Percentiles rank a stretch among this genome's conserved stretches.
phyloP scores from a whole-genome alignment of 2,888 invertebrate genomes.

The Oeneis ivallda region DNA sequence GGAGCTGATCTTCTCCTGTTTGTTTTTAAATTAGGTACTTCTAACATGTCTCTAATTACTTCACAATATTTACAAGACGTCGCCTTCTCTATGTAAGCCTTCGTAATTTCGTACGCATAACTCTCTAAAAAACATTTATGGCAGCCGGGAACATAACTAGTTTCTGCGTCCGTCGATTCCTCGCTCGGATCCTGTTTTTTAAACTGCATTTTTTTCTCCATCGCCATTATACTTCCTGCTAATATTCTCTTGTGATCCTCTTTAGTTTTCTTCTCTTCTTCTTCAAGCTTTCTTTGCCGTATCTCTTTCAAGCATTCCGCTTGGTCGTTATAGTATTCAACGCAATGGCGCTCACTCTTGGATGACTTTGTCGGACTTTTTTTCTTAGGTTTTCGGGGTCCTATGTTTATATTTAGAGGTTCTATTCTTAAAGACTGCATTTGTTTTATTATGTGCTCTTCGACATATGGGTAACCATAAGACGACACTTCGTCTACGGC shows the following conservation, averaged over 20 bases:
- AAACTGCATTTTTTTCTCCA: slow-evolving; percentile 62
- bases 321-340: slow-evolving; percentile 85
- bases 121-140: slow-evolving; percentile 78
- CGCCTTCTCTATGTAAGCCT: slow-evolving; percentile 72
- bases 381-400: slow-evolving; percentile 59
- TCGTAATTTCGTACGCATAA: slow-evolving; percentile 73
- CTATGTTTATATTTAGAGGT: slow-evolving; percentile 68
- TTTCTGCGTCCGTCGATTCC: slow-evolving; percentile 71
- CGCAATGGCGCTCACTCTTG: slow-evolving; percentile 64
- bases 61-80: slow-evolving; percentile 76
- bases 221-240: slow-evolving; percentile 59
- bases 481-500: slow-evolving; percentile 59
- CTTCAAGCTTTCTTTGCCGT: slow-evolving; percentile 62
- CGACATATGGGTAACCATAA: slow-evolving; percentile 64
- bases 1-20: slow-evolving; percentile 81
- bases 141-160: slow-evolving; percentile 66
- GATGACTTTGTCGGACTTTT: slow-evolving; percentile 71
- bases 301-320: slow-evolving; percentile 82
- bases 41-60: slow-evolving; percentile 74
- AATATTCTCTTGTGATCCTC: slow-evolving; percentile 64
- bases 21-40: slow-evolving; percentile 62
- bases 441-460: slow-evolving; percentile 76
- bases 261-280: slow-evolving; percentile 65
- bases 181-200: slow-evolving; percentile 67
- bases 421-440: slow-evolving; percentile 76